Base-by-base conservation (phyloP, 1,140 invertebrate species). In the Condylostylus longicornis region DNA sequence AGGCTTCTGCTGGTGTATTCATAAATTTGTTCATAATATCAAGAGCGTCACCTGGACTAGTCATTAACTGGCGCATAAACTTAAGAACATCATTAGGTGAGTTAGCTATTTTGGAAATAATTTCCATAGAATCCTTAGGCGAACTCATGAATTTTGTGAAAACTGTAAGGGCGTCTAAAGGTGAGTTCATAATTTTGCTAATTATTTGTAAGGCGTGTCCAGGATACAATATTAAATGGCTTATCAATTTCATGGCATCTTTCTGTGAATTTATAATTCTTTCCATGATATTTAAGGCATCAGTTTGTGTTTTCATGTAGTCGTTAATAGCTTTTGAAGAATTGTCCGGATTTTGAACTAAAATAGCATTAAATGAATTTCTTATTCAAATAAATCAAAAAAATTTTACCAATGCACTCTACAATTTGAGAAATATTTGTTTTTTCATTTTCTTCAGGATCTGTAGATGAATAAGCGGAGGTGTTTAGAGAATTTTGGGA, bases 1-100 rank as follows among this genome's bases (percentile, higher is more conserved):
- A 42, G 8, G 54, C 58, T 40, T 61, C 57, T 5, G 54, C 54
- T 18, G 57, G 58, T 14, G 54, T 53, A 37, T 56, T 57, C 50
- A 61, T 61, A 33, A 61, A 61, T 44, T 61, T 57, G 37, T 56
- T 54, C 57, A 61, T 60, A 21, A 61, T 59, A 18, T 61, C 48
- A 5, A 58, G 42, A 23, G 53, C 58, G 37, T 61, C 50, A 40
- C 58, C 54, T 6, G 58, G 58, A 10, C 53, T 55, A 19, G 50
- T 51, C 54, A 60, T 58, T 14, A 61, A 38, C 35, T 60, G 56
- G 33, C 54, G 48, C 35, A 60, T 57, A 28, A 61, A 61, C 38
- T 57, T 48, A 2, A 61, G 42, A 30, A 60, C 57, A 33, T 61
- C 58, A 13, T 51, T 47, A 4, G 58, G 58, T n/a, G 58, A 61